Evolutionary conservation across 2,113 vertebrate species (phyloP).

Genomic region (Rhinogobius similis): DNA sequence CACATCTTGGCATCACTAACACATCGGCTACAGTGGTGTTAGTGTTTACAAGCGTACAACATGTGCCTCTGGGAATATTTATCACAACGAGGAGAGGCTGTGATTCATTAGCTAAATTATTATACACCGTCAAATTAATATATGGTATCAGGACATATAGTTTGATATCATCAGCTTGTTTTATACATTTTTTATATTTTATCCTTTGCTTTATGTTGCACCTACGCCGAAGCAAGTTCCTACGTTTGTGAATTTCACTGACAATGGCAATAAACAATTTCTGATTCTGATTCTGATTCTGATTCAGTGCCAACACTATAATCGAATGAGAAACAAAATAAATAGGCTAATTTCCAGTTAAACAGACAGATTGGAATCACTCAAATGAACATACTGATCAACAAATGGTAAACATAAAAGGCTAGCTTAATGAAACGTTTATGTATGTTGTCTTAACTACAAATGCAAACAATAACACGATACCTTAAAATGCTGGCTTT

Average conservation of each 20-base stretch:
- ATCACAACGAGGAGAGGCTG: slow-evolving; percentile 22
- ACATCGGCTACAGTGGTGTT: slow-evolving; percentile 42
- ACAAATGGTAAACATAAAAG: neutral
- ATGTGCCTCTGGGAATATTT: slow-evolving; percentile 36
- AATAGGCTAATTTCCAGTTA: neutral
- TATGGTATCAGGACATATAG: neutral
- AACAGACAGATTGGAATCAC: neutral
- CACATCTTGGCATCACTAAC: slow-evolving; percentile 39
- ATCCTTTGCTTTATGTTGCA: too few species aligned
- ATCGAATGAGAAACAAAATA: neutral
- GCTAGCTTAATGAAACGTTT: neutral
- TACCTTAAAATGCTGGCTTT: neutral
- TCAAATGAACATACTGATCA: neutral
- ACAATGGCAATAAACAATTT: too few species aligned
- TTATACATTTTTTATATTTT: too few species aligned
- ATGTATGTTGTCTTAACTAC: neutral
- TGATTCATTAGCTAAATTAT: neutral
- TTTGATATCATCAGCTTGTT: neutral
- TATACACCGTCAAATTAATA: neutral
- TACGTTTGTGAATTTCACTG: too few species aligned
- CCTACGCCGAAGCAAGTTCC: too few species aligned
- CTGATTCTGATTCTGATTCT: too few species aligned
- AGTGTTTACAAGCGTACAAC: slow-evolving; percentile 26
- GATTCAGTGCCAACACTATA: neutral
- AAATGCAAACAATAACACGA: neutral